Base-by-base conservation (phyloP, 2,888 invertebrate species). In the Amorpha juglandis region DNA sequence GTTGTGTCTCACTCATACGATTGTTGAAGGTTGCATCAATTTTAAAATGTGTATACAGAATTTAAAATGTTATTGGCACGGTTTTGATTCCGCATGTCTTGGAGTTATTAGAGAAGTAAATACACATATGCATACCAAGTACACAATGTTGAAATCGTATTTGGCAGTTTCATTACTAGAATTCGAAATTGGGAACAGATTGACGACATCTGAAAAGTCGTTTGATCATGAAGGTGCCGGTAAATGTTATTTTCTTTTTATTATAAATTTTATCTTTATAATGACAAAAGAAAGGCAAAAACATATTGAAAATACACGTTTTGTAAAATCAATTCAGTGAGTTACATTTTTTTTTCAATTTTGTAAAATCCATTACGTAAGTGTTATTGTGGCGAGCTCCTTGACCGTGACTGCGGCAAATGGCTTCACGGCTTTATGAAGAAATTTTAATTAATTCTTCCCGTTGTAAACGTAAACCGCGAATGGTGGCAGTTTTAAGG, bases 381-480 rank as follows among this genome's bases (percentile, higher is more conserved):
- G 11, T 58, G 19, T 38, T 19, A 12, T 58, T 58, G 58, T 58
- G 16, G 58, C 58, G 38, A 38, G 42, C 58, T 58, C 63, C 35
- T 35, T 63, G 50, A 63, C 21, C 50, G 33, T 42, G 52, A 62
- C 47, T 42, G 19, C 48, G 35, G 58, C 48, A 55, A 65, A 65
- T 58, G 55, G 48, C 64, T 65, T 64, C 53, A 64, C 53, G 47
- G 74, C 35, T 83, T 83, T 87, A 86, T 86, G 82, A 84, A 88
- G 79, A 83, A 81, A 86, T 86, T 86, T 87, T 86, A 84, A 87
- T 86, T 86, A 86, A 86, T 55, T 86, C 83, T 81, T 84, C 78
- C 78, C 78, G 85, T 76, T 81, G 80, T 86, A 82, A 86, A 87
- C 74, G 75, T 55, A 66, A 73, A 88, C 89, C 89, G 73, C 89